Evolutionary conservation across 2,888 invertebrate species (phyloP), one percentile per base, ranked within the genome.

Genomic region (Agapostemon virescens): DNA sequence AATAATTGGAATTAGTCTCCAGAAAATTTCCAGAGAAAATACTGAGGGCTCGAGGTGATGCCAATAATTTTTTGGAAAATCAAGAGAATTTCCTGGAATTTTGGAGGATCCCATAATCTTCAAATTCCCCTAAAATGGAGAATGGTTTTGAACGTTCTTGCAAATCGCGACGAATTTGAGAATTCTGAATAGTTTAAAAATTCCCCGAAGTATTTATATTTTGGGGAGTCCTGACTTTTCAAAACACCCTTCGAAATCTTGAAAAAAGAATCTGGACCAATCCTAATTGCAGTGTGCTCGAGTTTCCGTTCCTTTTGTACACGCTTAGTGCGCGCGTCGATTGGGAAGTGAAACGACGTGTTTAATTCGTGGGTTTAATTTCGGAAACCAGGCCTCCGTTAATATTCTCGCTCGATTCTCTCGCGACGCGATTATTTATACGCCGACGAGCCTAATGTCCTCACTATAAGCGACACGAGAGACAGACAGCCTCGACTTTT

Each of bases 341-440:
- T 63, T 71, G 79, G 55, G 55, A 61, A 69, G 79, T 69, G 72
- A 79, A 36, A 26, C 63, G 63, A n/a, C 61, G 30, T 20, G 15
- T 15, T 55, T 26, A 36, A 36, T 36, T 36, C 5, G 63, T 63
- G 13, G 63, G 20, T 23, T 63, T 33, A 61, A 61, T 61, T 61
- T 61, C 36, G 7, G 61, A 36, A 33, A 61, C 30, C 20, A 61
- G 61, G 33, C 9, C 61, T 26, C 15, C 30, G 17, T 26, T 61
- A 61, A 61, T 61, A 36, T 61, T n/a, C 61, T 33, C 36, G 36
- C n/a, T 61, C 11, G 33, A 61, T 61, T 61, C 20, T 61, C 20
- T 1, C 7, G 20, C 11, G 13, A 33, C 61, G 11, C n/a, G 36
- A 33, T 33, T 33, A 61, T 61, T 61, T 61, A 61, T 61, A 61